A percentile compares a stretch with the other conserved stretches of the same genome.
phyloP scores from a whole-genome alignment of 2,888 invertebrate genomes.

The Caenorhabditis angaria region DNA sequence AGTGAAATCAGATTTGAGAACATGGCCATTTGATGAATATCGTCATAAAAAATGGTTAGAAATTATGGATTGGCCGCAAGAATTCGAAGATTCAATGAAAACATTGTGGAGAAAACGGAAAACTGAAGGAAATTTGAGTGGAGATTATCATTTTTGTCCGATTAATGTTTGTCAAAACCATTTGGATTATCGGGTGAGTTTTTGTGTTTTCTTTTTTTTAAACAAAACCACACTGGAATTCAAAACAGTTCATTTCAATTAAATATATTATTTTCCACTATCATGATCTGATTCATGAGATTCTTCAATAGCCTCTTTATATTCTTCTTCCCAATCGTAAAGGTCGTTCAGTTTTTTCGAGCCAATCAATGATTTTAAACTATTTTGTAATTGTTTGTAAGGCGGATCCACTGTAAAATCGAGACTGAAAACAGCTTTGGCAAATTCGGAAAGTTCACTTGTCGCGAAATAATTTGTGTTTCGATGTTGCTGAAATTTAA shows the following conservation, averaged over 20 bases:
- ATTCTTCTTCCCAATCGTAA: slow-evolving; percentile 44
- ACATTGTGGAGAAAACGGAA: slow-evolving; percentile 46
- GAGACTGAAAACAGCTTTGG: slow-evolving; percentile 18
- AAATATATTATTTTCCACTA: no score
- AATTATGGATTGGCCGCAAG: slow-evolving; percentile 49
- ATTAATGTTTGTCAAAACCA: slow-evolving; percentile 51
- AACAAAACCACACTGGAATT: no score
- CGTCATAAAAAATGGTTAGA: slow-evolving; percentile 53
- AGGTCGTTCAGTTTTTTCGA: slow-evolving; percentile 27
- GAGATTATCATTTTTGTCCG: slow-evolving; percentile 44
- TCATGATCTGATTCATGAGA: no score
- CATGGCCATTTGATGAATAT: slow-evolving; percentile 52
- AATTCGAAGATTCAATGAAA: slow-evolving; percentile 48
- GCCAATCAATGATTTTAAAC: slow-evolving; percentile 17
- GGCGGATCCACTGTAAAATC: slow-evolving; percentile 28
- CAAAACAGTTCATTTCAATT: no score
- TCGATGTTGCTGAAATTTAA: no score
- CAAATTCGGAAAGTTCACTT: slow-evolving; percentile 21
- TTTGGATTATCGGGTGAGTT: slow-evolving; percentile 38
- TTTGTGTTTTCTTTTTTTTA: no score
- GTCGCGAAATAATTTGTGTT: slow-evolving; percentile 16
- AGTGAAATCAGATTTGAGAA: slow-evolving; percentile 16
- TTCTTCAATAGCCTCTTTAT: slow-evolving; percentile 27
- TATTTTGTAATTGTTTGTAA: slow-evolving; percentile 25
- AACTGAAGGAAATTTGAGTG: slow-evolving; percentile 29